Evolutionary conservation across 2,797 vertebrate species (phyloP).

Genomic region (Peromyscus eremicus): DNA sequence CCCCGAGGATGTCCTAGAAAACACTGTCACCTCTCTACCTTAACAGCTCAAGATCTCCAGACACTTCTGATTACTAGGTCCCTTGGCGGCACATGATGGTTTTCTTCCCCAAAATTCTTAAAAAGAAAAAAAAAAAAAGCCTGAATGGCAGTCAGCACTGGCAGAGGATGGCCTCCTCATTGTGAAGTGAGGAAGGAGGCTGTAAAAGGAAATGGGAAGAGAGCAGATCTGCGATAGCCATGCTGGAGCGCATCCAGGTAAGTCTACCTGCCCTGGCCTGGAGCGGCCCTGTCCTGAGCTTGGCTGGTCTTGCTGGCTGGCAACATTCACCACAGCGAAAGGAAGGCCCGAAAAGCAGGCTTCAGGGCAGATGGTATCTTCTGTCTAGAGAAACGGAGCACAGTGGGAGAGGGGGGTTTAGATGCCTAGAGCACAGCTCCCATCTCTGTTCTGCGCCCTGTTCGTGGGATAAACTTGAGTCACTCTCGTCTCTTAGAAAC

Average conservation of each 20-base stretch:
- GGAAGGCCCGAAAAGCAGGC: background rate
- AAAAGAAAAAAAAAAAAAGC: slow-evolving; percentile 48
- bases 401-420: background rate
- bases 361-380: background rate
- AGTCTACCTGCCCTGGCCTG: slow-evolving; percentile 74
- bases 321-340: slow-evolving; percentile 1
- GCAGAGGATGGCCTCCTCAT: slow-evolving; percentile 68
- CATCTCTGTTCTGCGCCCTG: background rate
- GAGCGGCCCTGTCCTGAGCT: slow-evolving; percentile 64
- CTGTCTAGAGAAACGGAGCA: background rate
- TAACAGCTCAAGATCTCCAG: slow-evolving; percentile 75
- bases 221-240: slow-evolving; percentile 68
- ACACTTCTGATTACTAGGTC: slow-evolving; percentile 59
- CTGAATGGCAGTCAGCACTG: slow-evolving; percentile 64
- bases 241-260: slow-evolving; percentile 78
- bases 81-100: slow-evolving; percentile 18
- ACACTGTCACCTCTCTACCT: slow-evolving; percentile 50
- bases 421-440: background rate
- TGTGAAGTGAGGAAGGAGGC: slow-evolving; percentile 80
- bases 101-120: slow-evolving; percentile 75
- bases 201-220: slow-evolving; percentile 77
- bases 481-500: background rate
- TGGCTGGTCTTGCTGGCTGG: slow-evolving; percentile 65
- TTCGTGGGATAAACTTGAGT: too few species aligned
- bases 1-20: slow-evolving; percentile 79